phyloP scores from a whole-genome alignment of 2,888 invertebrate species.

The Rhodophaea formosa region DNA sequence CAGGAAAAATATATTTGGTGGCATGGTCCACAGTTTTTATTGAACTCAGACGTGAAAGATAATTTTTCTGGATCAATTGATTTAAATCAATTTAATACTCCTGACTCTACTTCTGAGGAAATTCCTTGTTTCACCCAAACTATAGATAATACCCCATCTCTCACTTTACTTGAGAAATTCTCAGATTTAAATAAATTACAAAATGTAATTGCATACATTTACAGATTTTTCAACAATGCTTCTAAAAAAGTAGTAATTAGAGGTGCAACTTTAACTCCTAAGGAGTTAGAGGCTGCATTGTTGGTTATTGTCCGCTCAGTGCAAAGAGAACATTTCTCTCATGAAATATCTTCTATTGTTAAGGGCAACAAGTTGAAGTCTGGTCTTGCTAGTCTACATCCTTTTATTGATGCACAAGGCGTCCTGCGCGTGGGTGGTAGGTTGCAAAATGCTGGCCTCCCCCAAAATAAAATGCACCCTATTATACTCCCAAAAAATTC shows the following conservation, averaged over 20 bases:
- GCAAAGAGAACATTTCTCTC: slow-evolving; percentile 7
- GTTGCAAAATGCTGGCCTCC: not conserved
- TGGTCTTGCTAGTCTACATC: not conserved
- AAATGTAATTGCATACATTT: slow-evolving; percentile 13
- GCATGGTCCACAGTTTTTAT: no score
- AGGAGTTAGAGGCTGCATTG: not conserved
- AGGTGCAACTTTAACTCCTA: not conserved
- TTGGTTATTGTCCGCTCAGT: not conserved
- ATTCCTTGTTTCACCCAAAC: no score
- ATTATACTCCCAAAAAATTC: slow-evolving; percentile 1
- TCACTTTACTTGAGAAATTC: slow-evolving; percentile 8
- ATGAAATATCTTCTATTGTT: slow-evolving; percentile 11
- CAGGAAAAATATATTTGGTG: not conserved
- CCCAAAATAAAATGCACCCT: slow-evolving; percentile 10
- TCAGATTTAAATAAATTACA: slow-evolving; percentile 16
- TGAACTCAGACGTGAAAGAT: not conserved
- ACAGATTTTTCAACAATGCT: slow-evolving; percentile 14
- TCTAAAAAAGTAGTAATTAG: not conserved
- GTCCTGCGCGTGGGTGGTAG: slow-evolving; percentile 14
- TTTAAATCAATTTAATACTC: no score
- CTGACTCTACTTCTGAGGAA: no score
- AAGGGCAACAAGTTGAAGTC: not conserved
- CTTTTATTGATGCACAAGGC: slow-evolving; percentile 10
- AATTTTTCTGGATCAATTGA: no score
- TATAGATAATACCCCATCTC: not conserved